Base-by-base conservation (phyloP, 2,888 invertebrate species). In the Icerya purchasi region DNA sequence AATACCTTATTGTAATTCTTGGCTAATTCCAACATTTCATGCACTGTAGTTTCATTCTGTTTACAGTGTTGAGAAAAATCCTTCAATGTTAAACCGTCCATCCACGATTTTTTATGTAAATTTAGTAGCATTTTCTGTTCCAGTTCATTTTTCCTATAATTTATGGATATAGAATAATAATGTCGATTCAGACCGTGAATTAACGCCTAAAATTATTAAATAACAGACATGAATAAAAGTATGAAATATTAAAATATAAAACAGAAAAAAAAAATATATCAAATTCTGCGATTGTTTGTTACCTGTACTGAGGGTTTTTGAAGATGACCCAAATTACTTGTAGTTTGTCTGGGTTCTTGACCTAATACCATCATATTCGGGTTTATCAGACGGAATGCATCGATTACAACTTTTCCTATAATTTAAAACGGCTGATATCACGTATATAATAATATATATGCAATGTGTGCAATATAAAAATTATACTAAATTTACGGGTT, bases 51-150 rank as follows among this genome's bases (percentile, higher is more conserved):
- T 72, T 94, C 93, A 72, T 98, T 98, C 54, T 88, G 80, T 64
- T 83, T 80, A 73, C 94, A 90, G 71, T 97, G 96, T 64, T 91
- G 88, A 63, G 86, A 82, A 71, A 92, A 96, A 72, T 93, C 88
- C 57, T 88, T 83, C 63, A 96, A 75, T 49, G 85, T 87, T 2
- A 94, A 78, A 20, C 94, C 92, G 70, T 94, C 94, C 85, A 92
- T 92, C 94, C 94, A 96, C 0, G 94, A 93, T 72, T 96, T 94
- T 75, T 99, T 98, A 74, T 99, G 94, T 65, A 98, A 76, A 75
- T 98, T 98, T 62, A 98, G 74, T 62, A 98, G 75, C 98, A 99
- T 99, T 77, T 97, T 97, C 72, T 98, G 97, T 73, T 98, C 98
- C 63, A 97, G 74, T 73, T 97, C 94, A 73, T 98, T 97, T 75